A percentile compares a stretch with the other conserved stretches of the same genome.
Evolutionary conservation across 2,888 invertebrate genomes (phyloP).

Genomic region (Diabrotica balteata): DNA sequence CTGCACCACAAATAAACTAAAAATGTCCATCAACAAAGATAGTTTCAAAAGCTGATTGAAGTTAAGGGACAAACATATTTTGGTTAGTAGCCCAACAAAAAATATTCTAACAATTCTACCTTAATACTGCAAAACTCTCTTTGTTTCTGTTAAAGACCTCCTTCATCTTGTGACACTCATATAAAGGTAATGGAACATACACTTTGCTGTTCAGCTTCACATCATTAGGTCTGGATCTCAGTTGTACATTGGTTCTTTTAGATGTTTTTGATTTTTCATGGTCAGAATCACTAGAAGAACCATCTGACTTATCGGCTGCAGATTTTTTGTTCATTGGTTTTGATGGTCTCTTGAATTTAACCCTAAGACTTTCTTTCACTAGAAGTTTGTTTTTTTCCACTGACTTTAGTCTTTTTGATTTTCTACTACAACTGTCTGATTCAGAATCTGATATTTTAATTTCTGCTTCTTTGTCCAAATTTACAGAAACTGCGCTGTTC

Average conservation of each 20-base stretch:
- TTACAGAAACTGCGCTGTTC: no score
- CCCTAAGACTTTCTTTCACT: conserved; percentile 21
- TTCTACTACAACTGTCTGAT: conserved; percentile 16
- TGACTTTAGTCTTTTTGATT: conserved; percentile 20
- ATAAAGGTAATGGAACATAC: conserved; percentile 48
- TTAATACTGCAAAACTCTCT: conserved; percentile 44
- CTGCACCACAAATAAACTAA: no score
- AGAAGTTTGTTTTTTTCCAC: conserved; percentile 12
- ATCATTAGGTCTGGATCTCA: conserved; percentile 12
- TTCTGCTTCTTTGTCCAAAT: conserved; percentile 6
- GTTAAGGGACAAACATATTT: neutral
- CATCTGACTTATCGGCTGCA: conserved; percentile 10
- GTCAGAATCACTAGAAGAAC: conserved; percentile 28
- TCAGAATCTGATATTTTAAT: conserved; percentile 6
- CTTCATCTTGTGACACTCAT: conserved; percentile 49
- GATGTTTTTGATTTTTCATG: conserved; percentile 26
- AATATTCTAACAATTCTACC: conserved; percentile 35
- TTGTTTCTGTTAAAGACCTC: conserved; percentile 47
- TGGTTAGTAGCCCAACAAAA: neutral
- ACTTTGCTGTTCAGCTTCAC: conserved; percentile 45
- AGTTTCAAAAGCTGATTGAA: no score
- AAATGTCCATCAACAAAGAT: no score
- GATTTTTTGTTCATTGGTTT: conserved; percentile 7
- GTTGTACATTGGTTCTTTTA: conserved; percentile 35
- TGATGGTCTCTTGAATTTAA: conserved; percentile 25